Conservation (phyloP, 92 coral and sea anemone species). For the Blastomussa wellsi region DNA sequence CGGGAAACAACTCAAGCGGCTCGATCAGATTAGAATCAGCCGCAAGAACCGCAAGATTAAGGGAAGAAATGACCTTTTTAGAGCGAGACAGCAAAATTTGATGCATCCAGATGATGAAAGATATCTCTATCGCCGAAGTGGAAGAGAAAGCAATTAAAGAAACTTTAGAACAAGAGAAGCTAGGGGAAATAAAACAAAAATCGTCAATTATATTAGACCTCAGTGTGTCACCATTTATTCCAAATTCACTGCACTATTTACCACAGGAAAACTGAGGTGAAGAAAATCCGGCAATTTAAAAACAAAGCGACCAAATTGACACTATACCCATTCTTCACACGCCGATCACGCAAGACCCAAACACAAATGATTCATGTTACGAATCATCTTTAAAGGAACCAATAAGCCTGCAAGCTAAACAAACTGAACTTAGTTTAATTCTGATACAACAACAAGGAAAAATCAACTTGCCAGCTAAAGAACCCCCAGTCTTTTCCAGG, state of each 20-base stretch:
- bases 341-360: too few species aligned
- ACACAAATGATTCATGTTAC: too few species aligned
- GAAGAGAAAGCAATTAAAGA: slow-evolving; percentile 36
- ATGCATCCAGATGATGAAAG: slow-evolving; percentile 26
- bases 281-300: background rate
- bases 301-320: slow-evolving; percentile 6
- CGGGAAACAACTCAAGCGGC: slow-evolving; percentile 5
- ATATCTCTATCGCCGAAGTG: slow-evolving; percentile 37
- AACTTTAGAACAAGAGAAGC: background rate
- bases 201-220: background rate
- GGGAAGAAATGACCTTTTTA: slow-evolving; percentile 20
- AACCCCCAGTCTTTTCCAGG: slow-evolving; percentile 35
- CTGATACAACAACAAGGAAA: slow-evolving; percentile 18
- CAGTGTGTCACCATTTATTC: slow-evolving; percentile 6
- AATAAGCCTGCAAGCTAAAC: slow-evolving; percentile 2
- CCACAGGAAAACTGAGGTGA: slow-evolving; percentile 1
- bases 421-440: slow-evolving; percentile 26
- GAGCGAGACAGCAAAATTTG: slow-evolving; percentile 39
- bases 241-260: background rate
- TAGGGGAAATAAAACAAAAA: background rate
- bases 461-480: slow-evolving; percentile 27
- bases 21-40: slow-evolving; percentile 9
- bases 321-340: too few species aligned
- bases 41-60: slow-evolving; percentile 16
- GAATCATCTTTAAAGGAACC: background rate